These are phyloP conservation scores for Kryphioiulus occultus DNA, from an alignment of 2,888 invertebrate species.

Conservation along the genomic window DNA sequence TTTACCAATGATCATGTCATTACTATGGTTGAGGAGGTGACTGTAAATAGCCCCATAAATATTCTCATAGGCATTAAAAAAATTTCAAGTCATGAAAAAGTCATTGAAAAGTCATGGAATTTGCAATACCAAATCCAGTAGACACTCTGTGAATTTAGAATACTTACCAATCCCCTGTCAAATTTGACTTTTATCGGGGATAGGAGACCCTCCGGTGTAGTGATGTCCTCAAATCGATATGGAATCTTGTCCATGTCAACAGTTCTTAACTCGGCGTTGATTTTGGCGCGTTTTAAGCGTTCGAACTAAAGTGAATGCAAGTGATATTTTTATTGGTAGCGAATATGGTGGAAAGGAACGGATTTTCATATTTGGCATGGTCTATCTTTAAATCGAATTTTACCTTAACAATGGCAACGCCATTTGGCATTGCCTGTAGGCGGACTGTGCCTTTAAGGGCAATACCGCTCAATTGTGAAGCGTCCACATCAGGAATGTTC, in stretches of 20 bases:
- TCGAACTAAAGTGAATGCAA: slow-evolving; percentile 20
- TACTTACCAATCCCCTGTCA: slow-evolving; percentile 31
- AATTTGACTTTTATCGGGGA: slow-evolving; percentile 18
- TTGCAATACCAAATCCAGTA: too few species aligned
- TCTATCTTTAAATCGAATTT: not conserved
- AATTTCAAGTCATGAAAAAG: too few species aligned
- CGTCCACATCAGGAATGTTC: slow-evolving; percentile 31
- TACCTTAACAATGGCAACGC: slow-evolving; percentile 15
- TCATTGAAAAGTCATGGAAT: too few species aligned
- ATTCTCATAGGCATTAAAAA: too few species aligned
- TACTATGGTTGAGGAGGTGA: too few species aligned
- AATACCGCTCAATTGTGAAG: not conserved
- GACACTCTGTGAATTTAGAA: not conserved
- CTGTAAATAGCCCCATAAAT: too few species aligned
- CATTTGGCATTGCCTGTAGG: not conserved
- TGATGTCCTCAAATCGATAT: not conserved
- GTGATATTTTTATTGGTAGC: not conserved
- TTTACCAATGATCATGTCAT: too few species aligned
- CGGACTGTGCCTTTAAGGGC: not conserved
- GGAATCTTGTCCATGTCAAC: slow-evolving; percentile 25
- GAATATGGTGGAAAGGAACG: not conserved
- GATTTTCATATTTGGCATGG: not conserved
- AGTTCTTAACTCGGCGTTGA: slow-evolving; percentile 41
- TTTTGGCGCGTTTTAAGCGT: not conserved
- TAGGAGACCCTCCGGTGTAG: not conserved